These are phyloP conservation scores for Bufotes viridis DNA, from an alignment of 2,797 vertebrate species.

Conservation along the genomic window DNA sequence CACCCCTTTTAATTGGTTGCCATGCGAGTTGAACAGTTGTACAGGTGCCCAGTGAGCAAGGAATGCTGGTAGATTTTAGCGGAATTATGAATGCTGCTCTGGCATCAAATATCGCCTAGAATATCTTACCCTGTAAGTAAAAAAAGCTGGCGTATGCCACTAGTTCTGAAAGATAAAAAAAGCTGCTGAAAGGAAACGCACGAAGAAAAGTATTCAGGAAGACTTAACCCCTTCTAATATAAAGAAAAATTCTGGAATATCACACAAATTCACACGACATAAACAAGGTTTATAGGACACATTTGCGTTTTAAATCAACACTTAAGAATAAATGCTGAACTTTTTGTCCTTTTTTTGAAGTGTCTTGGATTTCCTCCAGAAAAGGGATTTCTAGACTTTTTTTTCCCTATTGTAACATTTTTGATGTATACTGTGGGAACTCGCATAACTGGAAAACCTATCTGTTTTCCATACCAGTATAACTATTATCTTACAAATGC, in stretches of 20 bases:
- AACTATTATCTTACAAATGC: not conserved
- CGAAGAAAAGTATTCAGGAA: not conserved
- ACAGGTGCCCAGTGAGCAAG: no score
- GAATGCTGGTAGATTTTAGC: no score
- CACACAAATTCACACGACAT: not conserved
- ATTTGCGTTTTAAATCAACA: not conserved
- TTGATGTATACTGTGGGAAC: conserved; percentile 4
- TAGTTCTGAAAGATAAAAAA: not conserved
- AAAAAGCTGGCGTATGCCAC: not conserved
- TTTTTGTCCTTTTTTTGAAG: not conserved
- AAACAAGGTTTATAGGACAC: conserved; percentile 10
- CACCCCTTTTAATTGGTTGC: no score
- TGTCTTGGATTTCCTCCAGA: conserved; percentile 13
- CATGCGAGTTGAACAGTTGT: no score
- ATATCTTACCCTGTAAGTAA: not conserved
- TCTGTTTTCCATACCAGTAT: conserved; percentile 20
- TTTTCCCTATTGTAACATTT: not conserved
- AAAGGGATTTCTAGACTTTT: conserved; percentile 7
- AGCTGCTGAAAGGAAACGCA: not conserved
- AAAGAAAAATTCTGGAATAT: conserved; percentile 15
- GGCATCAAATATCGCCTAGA: no score
- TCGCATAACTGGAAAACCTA: conserved; percentile 23
- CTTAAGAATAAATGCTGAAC: not conserved
- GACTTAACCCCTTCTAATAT: not conserved
- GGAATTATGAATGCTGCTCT: no score